Evolutionary conservation across 2,113 vertebrate genomes (phyloP), one percentile per base, ranked within the genome.

Genomic region (Kryptolebias marmoratus): DNA sequence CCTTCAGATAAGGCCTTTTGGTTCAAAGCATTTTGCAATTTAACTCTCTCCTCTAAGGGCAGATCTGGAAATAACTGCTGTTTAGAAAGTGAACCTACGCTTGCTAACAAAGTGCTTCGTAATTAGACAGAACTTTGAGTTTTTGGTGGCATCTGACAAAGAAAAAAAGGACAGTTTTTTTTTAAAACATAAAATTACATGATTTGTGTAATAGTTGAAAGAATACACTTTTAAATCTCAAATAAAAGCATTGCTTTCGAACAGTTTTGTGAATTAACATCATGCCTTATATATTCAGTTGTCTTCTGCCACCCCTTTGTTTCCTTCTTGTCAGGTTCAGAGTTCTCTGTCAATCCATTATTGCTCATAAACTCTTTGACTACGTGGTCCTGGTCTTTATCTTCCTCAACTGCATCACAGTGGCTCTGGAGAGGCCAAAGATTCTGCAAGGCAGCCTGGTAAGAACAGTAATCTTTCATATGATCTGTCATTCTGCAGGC

Each of bases 371-470:
- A 84, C 95, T 99, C 64, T 99, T 99, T 3, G 98, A 99, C 90
- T 98, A 99, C 0, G 92, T 99, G 0, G 98, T 99, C 36, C 87
- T 99, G 91, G 95, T 91, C 57, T 99, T 99, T 89, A 99, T 99
- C 89, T 99, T 99, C 81, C 95, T 98, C 82, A 99, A 99, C 92
- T 99, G 98, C 89, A 99, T 99, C 93, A 99, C 98, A 0, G 98
- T 99, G 36, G 97, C 98, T 64, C 91, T 99, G 91, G 98, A 99
- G 90, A 94, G 98, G 84, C 98, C 98, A 0, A 96, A 95, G 87
- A 99, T 99, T 4, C 92, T 96, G 76, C 96, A 97, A 15, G 95
- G 96, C 72, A 98, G 98, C 84, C 94, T 96, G 15, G 98, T 99
- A 89, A 95, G 96, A 55, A 28, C 7, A 7, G 0, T 4, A 1